These are phyloP conservation scores for Carassius auratus DNA, from an alignment of 2,113 vertebrate species.

Conservation along the genomic window DNA sequence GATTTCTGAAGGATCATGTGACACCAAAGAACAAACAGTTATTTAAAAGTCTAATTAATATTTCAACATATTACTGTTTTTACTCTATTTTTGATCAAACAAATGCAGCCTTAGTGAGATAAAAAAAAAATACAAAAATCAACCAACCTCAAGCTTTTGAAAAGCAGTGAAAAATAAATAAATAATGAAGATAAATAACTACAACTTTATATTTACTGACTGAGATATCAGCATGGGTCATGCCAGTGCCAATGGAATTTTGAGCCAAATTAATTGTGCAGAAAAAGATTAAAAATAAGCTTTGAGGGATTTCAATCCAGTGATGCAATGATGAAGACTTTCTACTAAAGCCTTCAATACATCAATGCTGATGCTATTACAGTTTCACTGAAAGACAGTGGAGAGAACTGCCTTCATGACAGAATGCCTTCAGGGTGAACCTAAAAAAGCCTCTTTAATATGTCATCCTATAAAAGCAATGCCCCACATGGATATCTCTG, in stretches of 20 bases:
- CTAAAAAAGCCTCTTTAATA: slow-evolving; percentile 52
- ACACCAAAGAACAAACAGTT: background rate
- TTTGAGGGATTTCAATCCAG: background rate
- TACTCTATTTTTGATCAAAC: too few species aligned
- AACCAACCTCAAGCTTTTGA: too few species aligned
- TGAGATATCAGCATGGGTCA: background rate
- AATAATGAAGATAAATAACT: background rate
- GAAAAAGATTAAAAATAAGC: background rate
- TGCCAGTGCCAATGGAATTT: background rate
- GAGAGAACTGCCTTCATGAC: slow-evolving; percentile 4
- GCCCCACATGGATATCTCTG: slow-evolving; percentile 52
- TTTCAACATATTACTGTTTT: too few species aligned
- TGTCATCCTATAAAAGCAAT: slow-evolving; percentile 53
- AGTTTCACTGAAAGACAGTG: background rate
- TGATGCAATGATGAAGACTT: too few species aligned
- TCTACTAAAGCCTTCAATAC: background rate
- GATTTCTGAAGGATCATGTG: background rate
- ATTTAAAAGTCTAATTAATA: too few species aligned
- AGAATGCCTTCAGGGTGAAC: slow-evolving; percentile 49
- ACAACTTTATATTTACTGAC: background rate
- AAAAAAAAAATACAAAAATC: too few species aligned
- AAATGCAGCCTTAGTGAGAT: too few species aligned
- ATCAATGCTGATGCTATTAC: background rate
- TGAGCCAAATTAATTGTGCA: background rate
- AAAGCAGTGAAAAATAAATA: background rate